Conservation (phyloP, 2,113 vertebrate species). For the Odontophorus gujanensis region DNA sequence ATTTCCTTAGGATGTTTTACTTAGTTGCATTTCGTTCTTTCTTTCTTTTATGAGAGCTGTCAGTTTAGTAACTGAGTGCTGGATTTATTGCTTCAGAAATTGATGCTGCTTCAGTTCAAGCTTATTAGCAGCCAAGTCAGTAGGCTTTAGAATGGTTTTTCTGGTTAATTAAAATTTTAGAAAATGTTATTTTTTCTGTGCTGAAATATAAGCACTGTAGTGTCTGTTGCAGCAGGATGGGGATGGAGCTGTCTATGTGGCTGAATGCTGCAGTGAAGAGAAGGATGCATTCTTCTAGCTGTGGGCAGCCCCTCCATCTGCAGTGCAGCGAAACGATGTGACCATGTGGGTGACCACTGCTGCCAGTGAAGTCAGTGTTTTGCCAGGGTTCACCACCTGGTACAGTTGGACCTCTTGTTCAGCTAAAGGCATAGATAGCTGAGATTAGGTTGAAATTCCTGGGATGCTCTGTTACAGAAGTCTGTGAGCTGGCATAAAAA, state of each 20-base stretch:
- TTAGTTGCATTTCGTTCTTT: conserved; percentile 25
- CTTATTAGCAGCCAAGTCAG: conserved; percentile 55
- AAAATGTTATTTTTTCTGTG: background rate
- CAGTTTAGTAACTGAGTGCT: conserved; percentile 43
- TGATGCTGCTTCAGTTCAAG: conserved; percentile 36
- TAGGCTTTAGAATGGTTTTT: conserved; percentile 4
- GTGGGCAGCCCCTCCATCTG: background rate
- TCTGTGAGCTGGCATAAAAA: background rate
- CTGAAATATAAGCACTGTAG: background rate
- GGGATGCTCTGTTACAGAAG: background rate
- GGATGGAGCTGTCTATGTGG: background rate
- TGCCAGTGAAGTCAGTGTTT: background rate
- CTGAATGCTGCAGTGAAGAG: rapidly evolving
- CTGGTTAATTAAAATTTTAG: conserved; percentile 32
- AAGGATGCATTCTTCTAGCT: background rate
- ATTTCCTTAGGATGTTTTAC: conserved; percentile 73
- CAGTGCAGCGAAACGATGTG: background rate
- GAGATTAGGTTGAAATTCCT: background rate
- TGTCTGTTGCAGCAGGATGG: background rate
- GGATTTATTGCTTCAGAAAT: conserved; percentile 50
- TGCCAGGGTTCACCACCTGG: rapidly evolving
- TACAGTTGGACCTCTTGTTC: background rate
- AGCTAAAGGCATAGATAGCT: background rate
- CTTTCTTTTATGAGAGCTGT: conserved; percentile 56
- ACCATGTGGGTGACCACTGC: background rate